These are phyloP conservation scores for Chironomus striatipennis DNA, from an alignment of 1,140 invertebrate genomes.

Conservation along the genomic window DNA sequence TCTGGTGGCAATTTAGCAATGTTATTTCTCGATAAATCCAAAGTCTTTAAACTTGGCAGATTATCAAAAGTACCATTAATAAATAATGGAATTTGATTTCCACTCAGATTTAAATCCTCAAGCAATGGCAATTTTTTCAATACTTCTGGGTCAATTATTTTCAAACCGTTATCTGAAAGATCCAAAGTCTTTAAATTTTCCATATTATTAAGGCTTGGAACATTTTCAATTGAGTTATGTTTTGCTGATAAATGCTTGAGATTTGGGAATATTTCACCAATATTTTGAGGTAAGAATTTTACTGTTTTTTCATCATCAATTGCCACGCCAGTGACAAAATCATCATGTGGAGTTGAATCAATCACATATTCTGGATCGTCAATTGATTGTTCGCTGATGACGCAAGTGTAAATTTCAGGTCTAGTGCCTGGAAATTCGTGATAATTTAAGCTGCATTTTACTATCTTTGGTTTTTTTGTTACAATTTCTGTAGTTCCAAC, in stretches of 20 bases:
- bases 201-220: neutral
- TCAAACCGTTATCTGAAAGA: neutral
- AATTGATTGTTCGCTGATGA: neutral
- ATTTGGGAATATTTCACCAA: neutral
- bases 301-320: neutral
- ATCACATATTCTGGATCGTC: neutral
- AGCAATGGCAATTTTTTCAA: neutral
- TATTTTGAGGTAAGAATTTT: neutral
- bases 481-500: neutral
- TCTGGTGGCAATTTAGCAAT: neutral
- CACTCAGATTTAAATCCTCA: neutral
- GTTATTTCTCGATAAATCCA: neutral
- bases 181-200: neutral
- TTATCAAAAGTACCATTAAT: neutral
- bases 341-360: neutral
- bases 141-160: neutral
- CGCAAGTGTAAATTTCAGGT: neutral
- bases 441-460: neutral
- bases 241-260: neutral
- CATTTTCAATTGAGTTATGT: neutral
- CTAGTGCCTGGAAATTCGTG: neutral
- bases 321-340: neutral
- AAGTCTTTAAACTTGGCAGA: neutral
- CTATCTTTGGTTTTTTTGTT: neutral
- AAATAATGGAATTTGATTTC: neutral